These are phyloP conservation scores for Brachycybe producta DNA, from an alignment of 2,888 invertebrate genomes.

Conservation along the genomic window DNA sequence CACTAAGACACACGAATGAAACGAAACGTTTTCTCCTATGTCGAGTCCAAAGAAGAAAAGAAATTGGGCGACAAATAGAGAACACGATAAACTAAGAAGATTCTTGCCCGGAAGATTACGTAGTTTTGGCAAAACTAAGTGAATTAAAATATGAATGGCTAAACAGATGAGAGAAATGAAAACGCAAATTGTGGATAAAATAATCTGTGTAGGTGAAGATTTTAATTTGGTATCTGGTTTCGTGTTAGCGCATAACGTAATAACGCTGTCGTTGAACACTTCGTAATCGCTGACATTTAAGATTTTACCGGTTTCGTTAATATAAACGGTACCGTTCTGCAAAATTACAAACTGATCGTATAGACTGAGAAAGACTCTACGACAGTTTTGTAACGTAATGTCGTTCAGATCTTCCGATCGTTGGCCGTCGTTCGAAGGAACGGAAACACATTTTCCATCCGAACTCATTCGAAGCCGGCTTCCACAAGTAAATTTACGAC, in stretches of 20 bases:
- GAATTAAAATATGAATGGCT: conserved; percentile 29
- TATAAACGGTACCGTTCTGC: conserved; percentile 21
- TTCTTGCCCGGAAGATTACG: conserved; percentile 36
- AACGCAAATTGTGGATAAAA: conserved; percentile 30
- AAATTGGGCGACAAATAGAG: conserved; percentile 34
- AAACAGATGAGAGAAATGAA: conserved; percentile 32
- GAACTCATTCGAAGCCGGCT: not conserved
- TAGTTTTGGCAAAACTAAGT: conserved; percentile 22
- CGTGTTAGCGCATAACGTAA: conserved; percentile 25
- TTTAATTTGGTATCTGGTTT: not conserved
- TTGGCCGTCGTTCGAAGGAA: not conserved
- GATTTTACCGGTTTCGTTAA: conserved; percentile 22
- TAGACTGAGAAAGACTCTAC: conserved; percentile 22
- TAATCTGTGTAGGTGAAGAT: conserved; percentile 25
- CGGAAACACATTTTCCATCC: conserved; percentile 1
- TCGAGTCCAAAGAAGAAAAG: conserved; percentile 27
- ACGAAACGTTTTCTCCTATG: not conserved
- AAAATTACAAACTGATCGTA: conserved; percentile 20
- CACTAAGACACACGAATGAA: conserved; percentile 24
- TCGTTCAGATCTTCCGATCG: not conserved
- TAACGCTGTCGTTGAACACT: conserved; percentile 21
- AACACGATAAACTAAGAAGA: conserved; percentile 31
- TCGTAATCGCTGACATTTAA: conserved; percentile 24
- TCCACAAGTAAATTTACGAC: conserved; percentile 26
- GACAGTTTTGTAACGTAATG: conserved; percentile 18